These are phyloP conservation scores for Petroica traversi DNA, from an alignment of 2,113 vertebrate genomes.

Conservation along the genomic window DNA sequence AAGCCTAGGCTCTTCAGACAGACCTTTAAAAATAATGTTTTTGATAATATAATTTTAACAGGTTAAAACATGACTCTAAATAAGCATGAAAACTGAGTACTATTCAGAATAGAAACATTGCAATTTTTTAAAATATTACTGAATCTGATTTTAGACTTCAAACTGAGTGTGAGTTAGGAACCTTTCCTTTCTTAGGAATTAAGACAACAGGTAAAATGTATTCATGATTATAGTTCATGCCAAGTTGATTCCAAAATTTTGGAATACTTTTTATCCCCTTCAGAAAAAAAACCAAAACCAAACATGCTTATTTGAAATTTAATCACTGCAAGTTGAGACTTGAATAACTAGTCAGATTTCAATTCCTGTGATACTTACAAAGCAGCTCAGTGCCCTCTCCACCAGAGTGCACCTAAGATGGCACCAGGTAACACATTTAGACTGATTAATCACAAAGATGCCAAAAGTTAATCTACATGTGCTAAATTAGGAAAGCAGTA, in stretches of 20 bases:
- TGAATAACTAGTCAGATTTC: not conserved
- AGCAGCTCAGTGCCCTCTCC: not conserved
- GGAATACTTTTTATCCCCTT: not conserved
- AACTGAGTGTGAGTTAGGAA: not conserved
- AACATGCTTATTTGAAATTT: not conserved
- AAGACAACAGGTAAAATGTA: not conserved
- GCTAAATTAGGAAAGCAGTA: not conserved
- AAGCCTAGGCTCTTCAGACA: not conserved
- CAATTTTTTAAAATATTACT: not conserved
- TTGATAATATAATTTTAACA: not conserved
- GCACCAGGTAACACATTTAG: not conserved
- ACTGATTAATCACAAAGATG: not conserved
- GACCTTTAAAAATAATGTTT: not conserved
- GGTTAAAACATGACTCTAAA: not conserved
- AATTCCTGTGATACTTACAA: not conserved
- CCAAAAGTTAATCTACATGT: not conserved
- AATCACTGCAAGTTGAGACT: not conserved
- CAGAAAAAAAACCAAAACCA: fast-evolving
- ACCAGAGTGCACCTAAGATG: not conserved
- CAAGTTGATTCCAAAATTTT: not conserved
- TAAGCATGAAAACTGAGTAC: not conserved
- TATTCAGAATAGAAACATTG: not conserved
- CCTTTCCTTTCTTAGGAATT: not conserved
- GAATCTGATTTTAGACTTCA: not conserved
- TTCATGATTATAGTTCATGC: not conserved